phyloP scores from a whole-genome alignment of 1,140 invertebrate genomes.

The Caenorhabditis briggsae region DNA sequence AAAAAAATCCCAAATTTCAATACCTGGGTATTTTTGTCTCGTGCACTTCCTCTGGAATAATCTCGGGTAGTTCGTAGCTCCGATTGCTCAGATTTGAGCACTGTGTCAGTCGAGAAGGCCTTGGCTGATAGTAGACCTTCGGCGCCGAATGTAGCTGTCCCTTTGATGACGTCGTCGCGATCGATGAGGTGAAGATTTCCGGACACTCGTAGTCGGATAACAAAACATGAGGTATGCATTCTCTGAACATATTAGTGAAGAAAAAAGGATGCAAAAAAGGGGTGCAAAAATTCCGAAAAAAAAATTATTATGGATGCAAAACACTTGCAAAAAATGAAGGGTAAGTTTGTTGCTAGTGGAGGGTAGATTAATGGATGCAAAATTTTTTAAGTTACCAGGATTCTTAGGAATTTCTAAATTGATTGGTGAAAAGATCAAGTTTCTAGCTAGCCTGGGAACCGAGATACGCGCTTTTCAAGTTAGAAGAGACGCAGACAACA shows the following conservation, averaged over 20 bases:
- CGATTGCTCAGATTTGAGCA: background rate
- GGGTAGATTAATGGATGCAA: conserved; percentile 19
- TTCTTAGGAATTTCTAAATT: too few relatives aligned
- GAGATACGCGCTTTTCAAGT: too few relatives aligned
- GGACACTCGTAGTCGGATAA: conserved; percentile 14
- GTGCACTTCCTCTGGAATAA: conserved; percentile 26
- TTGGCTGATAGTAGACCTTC: conserved; percentile 5
- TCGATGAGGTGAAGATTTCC: background rate
- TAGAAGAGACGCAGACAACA: too few relatives aligned
- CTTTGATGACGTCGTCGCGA: background rate
- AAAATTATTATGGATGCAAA: conserved; percentile 10
- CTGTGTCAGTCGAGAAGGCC: background rate
- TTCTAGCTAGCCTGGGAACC: too few relatives aligned
- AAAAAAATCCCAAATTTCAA: too few relatives aligned
- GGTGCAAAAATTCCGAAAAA: background rate
- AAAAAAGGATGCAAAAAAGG: background rate
- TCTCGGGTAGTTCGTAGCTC: background rate
- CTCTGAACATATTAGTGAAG: conserved; percentile 26
- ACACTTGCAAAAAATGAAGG: background rate
- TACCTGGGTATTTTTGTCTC: conserved; percentile 30
- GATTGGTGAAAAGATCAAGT: too few relatives aligned
- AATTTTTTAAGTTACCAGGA: background rate
- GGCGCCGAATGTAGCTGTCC: background rate
- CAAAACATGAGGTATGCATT: conserved; percentile 39
- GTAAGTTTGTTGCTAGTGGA: conserved; percentile 1